Evolutionary conservation across 2,797 vertebrate genomes (phyloP).

Genomic region (Lagodon rhomboides): DNA sequence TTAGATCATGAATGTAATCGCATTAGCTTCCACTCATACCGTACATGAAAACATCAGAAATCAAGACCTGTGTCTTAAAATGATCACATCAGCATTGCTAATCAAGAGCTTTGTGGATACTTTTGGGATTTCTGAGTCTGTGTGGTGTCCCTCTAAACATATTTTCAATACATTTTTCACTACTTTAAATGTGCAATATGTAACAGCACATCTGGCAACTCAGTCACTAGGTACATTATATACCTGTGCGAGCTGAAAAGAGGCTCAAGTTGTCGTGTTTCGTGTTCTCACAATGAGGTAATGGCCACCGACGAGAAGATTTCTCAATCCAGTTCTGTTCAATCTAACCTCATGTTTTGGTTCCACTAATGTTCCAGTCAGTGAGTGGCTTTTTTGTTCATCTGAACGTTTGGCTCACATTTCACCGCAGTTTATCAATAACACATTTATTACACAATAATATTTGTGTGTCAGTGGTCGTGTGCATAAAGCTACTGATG

Average conservation of each 20-base stretch:
- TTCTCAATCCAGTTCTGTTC: slow-evolving; percentile 5
- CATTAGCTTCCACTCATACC: too few species aligned
- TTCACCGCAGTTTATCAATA: slow-evolving; percentile 22
- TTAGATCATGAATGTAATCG: not conserved
- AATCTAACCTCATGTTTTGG: slow-evolving; percentile 4
- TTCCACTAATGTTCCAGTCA: slow-evolving; percentile 8
- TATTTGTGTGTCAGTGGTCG: not conserved
- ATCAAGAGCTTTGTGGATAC: not conserved
- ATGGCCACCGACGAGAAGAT: not conserved
- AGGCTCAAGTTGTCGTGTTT: not conserved
- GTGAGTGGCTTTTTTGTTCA: slow-evolving; percentile 23
- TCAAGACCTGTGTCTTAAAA: not conserved
- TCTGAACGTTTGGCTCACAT: slow-evolving; percentile 17
- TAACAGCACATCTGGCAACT: not conserved
- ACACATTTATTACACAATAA: slow-evolving; percentile 33
- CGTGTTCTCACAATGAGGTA: not conserved
- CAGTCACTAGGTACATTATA: not conserved
- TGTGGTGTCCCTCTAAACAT: not conserved
- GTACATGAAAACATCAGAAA: not conserved
- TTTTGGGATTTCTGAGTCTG: not conserved
- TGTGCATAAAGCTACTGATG: not conserved
- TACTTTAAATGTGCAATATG: not conserved
- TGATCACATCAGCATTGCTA: not conserved
- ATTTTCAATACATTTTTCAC: not conserved
- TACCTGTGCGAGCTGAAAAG: not conserved